Percentiles rank a stretch among this genome's conserved stretches.
phyloP scores from a whole-genome alignment of 2,888 invertebrate species.

The Melangyna quadrimaculata region DNA sequence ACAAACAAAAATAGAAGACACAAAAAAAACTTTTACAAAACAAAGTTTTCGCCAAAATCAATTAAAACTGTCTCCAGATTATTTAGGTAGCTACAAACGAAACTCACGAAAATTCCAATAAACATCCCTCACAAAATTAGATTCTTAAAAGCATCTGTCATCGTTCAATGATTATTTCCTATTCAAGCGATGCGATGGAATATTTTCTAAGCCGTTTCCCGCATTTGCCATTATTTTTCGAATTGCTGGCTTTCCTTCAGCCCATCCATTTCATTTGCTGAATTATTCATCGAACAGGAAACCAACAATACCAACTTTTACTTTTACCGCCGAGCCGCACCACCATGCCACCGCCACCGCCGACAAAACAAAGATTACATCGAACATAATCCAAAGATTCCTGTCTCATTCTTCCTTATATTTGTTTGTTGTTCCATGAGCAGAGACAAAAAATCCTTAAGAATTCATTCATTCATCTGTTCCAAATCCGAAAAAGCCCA shows the following conservation, averaged over 20 bases:
- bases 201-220: background rate
- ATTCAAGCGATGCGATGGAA: background rate
- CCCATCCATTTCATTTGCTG: conserved; percentile 25
- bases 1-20: background rate
- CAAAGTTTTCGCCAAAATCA: conserved; percentile 15
- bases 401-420: conserved; percentile 17
- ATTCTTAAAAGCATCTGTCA: conserved; percentile 39
- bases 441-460: conserved; percentile 44
- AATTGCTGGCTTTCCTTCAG: background rate
- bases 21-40: background rate
- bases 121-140: conserved; percentile 16
- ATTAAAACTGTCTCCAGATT: conserved; percentile 12
- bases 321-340: background rate
- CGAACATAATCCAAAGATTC: conserved; percentile 58
- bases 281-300: conserved; percentile 60
- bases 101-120: conserved; percentile 3
- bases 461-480: conserved; percentile 50
- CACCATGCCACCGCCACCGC: background rate
- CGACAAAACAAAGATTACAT: conserved; percentile 57
- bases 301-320: conserved; percentile 38
- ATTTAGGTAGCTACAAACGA: background rate
- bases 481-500: background rate
- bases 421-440: background rate
- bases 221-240: conserved; percentile 6
- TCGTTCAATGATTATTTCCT: conserved; percentile 23